Base-by-base conservation (phyloP, 1,140 invertebrate genomes). In the Drosophila sp. region DNA sequence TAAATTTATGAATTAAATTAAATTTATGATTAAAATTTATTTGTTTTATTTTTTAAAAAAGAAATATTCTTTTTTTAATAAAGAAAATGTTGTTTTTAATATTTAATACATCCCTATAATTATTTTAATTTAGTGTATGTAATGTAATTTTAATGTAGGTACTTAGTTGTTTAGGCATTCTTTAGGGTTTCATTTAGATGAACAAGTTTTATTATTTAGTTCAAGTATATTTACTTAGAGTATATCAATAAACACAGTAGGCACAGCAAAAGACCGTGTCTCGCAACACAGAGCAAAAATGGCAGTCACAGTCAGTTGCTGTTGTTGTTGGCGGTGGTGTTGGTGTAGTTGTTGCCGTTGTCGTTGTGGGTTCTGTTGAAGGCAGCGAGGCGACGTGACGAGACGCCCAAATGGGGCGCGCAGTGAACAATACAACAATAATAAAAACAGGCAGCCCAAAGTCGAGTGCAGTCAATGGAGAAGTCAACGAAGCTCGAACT, bases 331-430 rank as follows among this genome's bases (percentile, higher is more conserved):
- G 51, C 16, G 34, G 27, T 51, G 27, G 34, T 46, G 27, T 36
- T 59, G 57, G 38, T 43, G 41, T 43, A 9, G 14, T 18, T 13
- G 14, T 18, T 61, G 75, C 8, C 14, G 58, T 70, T 81, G 79
- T 45, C 70, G 64, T 65, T 79, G 76, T 62, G 64, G 36, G 77
- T 80, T 82, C 80, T 80, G 67, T 78, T 82, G 79, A 82, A 82
- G 81, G 75, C 78, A 78, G 73, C 51, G 65, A 84, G 74, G 40
- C 66, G 76, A 89, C 83, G 83, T 89, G 83, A 89, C 83, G 80
- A 83, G 83, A 89, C 83, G 77, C 84, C 83, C 76, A 83, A 89
- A 89, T 89, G 83, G 80, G 73, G 70, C 77, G 69, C 76, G 41
- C 77, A 67, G 46, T 36, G 32, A 2, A 21, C 21, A 21, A 21